Evolutionary conservation across 1,140 invertebrate genomes (phyloP).

Genomic region (Pissodes strobi): DNA sequence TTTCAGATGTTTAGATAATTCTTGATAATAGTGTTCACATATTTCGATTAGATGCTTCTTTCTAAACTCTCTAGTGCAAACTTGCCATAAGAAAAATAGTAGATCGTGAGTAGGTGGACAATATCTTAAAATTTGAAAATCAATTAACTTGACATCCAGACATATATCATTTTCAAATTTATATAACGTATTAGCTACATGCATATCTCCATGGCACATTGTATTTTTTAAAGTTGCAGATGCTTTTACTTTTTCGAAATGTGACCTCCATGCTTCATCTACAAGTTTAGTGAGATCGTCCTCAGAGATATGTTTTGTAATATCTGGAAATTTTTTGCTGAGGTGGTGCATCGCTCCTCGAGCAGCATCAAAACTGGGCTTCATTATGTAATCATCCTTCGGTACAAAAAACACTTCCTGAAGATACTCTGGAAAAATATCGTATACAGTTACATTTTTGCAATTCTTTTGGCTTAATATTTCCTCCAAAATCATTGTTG

Average conservation of each 20-base stretch:
- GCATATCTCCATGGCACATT: constrained; percentile 65
- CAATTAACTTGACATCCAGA: constrained; percentile 61
- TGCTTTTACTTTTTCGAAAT: constrained; percentile 57
- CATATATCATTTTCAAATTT: constrained; percentile 55
- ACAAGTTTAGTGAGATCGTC: not conserved
- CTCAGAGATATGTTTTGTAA: not conserved
- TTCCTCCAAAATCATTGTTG: constrained; percentile 38
- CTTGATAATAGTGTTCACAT: constrained; percentile 1
- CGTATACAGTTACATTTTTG: not conserved
- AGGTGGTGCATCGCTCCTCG: not conserved
- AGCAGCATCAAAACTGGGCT: not conserved
- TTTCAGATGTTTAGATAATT: not conserved
- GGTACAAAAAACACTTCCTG: not conserved
- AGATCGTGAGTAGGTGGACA: constrained; percentile 59
- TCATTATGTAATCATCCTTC: not conserved
- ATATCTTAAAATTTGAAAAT: constrained; percentile 66
- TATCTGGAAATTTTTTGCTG: constrained; percentile 1
- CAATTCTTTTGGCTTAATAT: constrained; percentile 27
- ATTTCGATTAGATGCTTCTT: constrained; percentile 1
- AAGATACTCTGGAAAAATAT: constrained; percentile 43
- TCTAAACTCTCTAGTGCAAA: constrained; percentile 55
- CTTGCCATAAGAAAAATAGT: constrained; percentile 59
- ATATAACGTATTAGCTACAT: constrained; percentile 67
- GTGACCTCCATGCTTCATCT: constrained; percentile 46
- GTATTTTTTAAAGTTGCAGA: constrained; percentile 60